Conservation (phyloP, 1,140 invertebrate genomes). For the Neodiprion virginianus region DNA sequence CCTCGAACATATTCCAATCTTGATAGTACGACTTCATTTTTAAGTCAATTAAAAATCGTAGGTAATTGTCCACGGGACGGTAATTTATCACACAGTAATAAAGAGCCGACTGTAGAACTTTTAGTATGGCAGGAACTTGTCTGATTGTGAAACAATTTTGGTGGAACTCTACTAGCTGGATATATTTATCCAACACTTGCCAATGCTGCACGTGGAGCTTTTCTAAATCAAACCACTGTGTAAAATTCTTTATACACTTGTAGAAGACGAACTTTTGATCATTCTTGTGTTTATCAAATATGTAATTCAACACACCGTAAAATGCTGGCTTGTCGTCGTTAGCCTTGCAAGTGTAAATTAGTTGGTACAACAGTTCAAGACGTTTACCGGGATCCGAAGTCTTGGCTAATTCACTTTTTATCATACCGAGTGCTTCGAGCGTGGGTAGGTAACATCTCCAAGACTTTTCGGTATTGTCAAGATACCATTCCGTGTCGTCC, state of each 20-base stretch:
- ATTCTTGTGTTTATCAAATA: conserved; percentile 40
- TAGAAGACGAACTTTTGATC: conserved; percentile 32
- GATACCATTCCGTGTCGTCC: conserved; percentile 21
- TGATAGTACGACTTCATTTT: neutral
- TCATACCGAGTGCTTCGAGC: conserved; percentile 33
- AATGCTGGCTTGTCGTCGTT: conserved; percentile 43
- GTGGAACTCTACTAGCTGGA: conserved; percentile 30
- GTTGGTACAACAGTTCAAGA: conserved; percentile 23
- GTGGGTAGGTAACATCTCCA: conserved; percentile 49
- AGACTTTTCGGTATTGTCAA: neutral
- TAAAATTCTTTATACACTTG: conserved; percentile 24
- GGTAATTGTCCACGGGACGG: conserved; percentile 25
- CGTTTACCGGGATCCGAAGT: conserved; percentile 18
- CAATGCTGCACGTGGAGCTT: conserved; percentile 23
- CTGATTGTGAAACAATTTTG: neutral
- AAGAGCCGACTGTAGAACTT: conserved; percentile 20
- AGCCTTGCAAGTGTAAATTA: conserved; percentile 45
- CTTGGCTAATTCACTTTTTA: conserved; percentile 38
- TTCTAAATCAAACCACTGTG: conserved; percentile 26
- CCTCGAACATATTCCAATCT: conserved; percentile 29
- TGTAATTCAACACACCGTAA: conserved; percentile 36
- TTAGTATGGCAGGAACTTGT: too few species aligned
- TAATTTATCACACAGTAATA: conserved; percentile 29
- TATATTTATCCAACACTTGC: conserved; percentile 33
- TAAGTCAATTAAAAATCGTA: conserved; percentile 23